phyloP scores from a whole-genome alignment of 2,797 vertebrate genomes.

The Graptemys geographica region DNA sequence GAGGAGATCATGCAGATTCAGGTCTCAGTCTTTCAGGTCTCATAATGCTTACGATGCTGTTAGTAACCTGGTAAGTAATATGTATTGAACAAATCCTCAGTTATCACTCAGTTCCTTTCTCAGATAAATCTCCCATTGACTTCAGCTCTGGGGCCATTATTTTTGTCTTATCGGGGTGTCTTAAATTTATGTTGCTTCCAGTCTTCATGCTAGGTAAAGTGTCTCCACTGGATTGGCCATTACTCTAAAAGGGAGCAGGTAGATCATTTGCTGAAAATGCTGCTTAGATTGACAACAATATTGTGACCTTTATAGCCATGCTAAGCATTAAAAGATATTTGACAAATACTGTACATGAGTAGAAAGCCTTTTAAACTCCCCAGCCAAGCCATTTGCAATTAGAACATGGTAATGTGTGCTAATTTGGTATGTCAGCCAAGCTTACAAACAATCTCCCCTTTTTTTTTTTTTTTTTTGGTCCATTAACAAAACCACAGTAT shows the following conservation, averaged over 20 bases:
- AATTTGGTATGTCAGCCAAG: conserved; percentile 52
- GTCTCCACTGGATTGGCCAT: conserved; percentile 21
- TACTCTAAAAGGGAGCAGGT: neutral
- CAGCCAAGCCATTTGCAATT: conserved; percentile 58
- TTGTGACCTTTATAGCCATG: conserved; percentile 20
- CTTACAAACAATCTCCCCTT: conserved; percentile 47
- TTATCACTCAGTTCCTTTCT: neutral
- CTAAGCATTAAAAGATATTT: conserved; percentile 24
- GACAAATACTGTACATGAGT: conserved; percentile 29
- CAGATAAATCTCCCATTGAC: neutral
- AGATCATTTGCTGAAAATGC: conserved; percentile 1
- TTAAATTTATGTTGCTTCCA: conserved; percentile 9
- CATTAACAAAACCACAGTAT: conserved; percentile 61
- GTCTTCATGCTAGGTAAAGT: neutral
- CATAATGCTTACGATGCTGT: neutral
- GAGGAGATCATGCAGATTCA: neutral
- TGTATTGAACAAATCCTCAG: neutral
- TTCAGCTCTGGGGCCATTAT: neutral
- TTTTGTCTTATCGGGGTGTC: neutral
- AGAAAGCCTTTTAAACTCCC: conserved; percentile 56
- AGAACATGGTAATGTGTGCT: conserved; percentile 53
- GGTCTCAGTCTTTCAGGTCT: neutral
- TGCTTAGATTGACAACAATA: conserved; percentile 12
- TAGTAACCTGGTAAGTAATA: neutral
- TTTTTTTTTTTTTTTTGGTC: conserved; percentile 58